Base-by-base conservation (phyloP, 2,888 invertebrate species). In the Drosophila anceps region DNA sequence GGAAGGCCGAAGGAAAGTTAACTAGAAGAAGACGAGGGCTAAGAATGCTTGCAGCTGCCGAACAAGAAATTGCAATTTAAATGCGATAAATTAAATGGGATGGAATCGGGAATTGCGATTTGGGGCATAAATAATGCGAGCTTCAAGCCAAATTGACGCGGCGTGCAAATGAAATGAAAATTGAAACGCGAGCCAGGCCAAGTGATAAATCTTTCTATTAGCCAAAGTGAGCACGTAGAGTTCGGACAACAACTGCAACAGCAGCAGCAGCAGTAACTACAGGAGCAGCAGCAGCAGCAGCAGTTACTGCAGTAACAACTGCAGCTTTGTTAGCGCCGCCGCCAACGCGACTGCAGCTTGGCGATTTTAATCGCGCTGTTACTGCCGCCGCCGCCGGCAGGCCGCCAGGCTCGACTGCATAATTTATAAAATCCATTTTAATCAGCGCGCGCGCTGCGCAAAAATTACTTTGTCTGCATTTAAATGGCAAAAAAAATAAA, bases 191-290 rank as follows among this genome's bases (percentile, higher is more conserved):
- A n/a, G 82, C 70, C 76, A 67, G 68, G 55, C 73, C 62, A 67
- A 60, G 84, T 82, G 84, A 91, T 91, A 90, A 91, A 90, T 91
- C 91, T 90, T 90, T 91, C 91, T 90, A 90, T 91, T 90, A 90
- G 84, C 74, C 90, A 82, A 82, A 71, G 75, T 84, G 82, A 65
- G 74, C 80, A 76, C 76, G 76, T 75, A 76, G 63, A 54, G 46
- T 9, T 50, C 35, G 43, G 44, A 20, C 39, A 77, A 55, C 63
- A 66, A 44, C 29, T 44, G 33, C 27, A 15, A 61, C 33, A 73
- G 13, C 31, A 15, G 69, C 33, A 73, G 13, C 31, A 48, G 35
- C 20, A 24, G 24, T 24, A 24, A 24, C 24, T 24, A 24, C 33
- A 51, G 33, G 12, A 75, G 51, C 57, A 63, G 44, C 13, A 48